Conservation (phyloP, 1,140 invertebrate species). For the Trichonephila clavipes region DNA sequence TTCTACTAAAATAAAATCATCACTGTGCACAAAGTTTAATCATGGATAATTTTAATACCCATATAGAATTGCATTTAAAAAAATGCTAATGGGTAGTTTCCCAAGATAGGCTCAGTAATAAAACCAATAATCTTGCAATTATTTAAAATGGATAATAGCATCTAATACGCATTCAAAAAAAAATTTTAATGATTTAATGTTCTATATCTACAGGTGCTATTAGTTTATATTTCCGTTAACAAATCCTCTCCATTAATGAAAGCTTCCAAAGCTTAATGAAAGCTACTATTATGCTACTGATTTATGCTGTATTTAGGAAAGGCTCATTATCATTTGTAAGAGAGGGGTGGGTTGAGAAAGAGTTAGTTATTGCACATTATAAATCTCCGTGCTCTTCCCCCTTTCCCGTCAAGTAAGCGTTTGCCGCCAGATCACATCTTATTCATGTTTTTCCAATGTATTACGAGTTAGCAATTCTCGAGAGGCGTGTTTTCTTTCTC, state of each 20-base stretch:
- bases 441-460: background rate
- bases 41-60: no score
- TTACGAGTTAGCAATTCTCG: background rate
- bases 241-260: background rate
- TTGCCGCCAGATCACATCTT: background rate
- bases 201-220: no score
- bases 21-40: no score
- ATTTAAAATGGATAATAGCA: no score
- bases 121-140: no score
- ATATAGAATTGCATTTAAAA: no score
- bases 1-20: no score
- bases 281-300: background rate
- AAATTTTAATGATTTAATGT: no score
- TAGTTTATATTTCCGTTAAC: background rate
- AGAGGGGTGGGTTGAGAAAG: background rate
- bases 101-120: no score
- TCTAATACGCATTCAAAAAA: no score
- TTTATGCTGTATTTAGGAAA: background rate
- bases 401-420: background rate
- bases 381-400: background rate
- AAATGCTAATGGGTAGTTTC: no score
- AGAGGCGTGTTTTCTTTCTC: background rate
- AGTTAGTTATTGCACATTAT: background rate
- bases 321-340: slow-evolving; percentile 1
- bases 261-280: background rate